Base-by-base conservation (phyloP, 2,888 invertebrate species). In the Mimachlamys varia region DNA sequence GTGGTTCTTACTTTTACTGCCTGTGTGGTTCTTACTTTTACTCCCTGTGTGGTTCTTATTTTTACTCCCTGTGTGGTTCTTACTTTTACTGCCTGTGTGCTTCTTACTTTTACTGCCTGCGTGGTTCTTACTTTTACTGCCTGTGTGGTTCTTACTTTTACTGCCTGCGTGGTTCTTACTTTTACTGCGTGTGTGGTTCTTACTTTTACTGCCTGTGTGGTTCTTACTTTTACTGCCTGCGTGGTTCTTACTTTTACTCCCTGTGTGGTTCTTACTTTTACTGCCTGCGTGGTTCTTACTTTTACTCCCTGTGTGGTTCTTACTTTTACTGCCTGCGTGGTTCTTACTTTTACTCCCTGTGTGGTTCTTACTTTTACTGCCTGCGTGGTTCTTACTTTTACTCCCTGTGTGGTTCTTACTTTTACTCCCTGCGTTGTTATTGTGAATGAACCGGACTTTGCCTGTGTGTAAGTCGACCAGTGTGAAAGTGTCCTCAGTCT, bases 401-500 rank as follows among this genome's bases (percentile, higher is more conserved):
- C 91, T 88, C 15, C 90, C 90, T 62, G 90, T 87, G 49, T 90
- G 90, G 55, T 89, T 55, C 91, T 76, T 88, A 94, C 94, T 92
- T 92, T 92, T 93, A 38, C 91, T 88, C 15, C 90, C 90, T 62
- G 90, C 88, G 49, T 90, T 90, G 55, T 89, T 89, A 49, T 92
- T 90, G 49, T 95, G 94, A 10, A 92, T 89, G 88, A 95, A 95
- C 88, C 94, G 90, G 17, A 95, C 91, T 89, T 93, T 94, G 22
- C 93, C 94, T 13, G 91, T 90, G 62, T 90, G 90, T 37, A 95
- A 88, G 58, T 95, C 95, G n/a, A 87, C 87, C 53, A 93, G 88
- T 15, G 93, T 94, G 62, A 95, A 93, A 44, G 90, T 90, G 44
- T 94, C 94, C 22, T 94, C 94, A 13, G 89, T 90, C 88, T 92